These are phyloP conservation scores for Pampus argenteus DNA, from an alignment of 2,797 vertebrate genomes.

Conservation along the genomic window DNA sequence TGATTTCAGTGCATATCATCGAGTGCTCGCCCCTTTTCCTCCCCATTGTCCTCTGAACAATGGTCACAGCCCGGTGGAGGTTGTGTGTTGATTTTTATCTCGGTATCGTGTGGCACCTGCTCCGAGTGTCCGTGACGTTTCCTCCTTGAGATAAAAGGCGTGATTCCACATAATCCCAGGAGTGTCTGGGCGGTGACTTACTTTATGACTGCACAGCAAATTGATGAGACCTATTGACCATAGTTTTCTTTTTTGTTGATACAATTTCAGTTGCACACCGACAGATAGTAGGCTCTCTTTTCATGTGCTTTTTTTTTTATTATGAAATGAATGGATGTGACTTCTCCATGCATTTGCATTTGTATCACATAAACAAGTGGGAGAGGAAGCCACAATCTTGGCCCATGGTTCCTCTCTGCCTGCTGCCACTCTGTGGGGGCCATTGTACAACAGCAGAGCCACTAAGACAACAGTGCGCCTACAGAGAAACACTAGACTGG, in stretches of 20 bases:
- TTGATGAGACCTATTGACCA: conserved; percentile 1
- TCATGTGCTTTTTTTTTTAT: neutral
- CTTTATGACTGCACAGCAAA: conserved; percentile 3
- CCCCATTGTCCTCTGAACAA: conserved; percentile 69
- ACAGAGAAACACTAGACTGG: conserved; percentile 67
- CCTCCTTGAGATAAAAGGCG: conserved; percentile 56
- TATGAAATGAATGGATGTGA: conserved; percentile 40
- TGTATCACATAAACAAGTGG: conserved; percentile 57
- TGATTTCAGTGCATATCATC: conserved; percentile 43
- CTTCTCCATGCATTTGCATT: conserved; percentile 24
- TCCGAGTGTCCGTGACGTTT: conserved; percentile 44
- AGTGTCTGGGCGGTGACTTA: neutral
- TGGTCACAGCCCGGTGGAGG: conserved; percentile 35
- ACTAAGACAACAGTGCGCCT: conserved; percentile 77
- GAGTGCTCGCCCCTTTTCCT: conserved; percentile 50
- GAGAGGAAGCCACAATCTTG: conserved; percentile 69
- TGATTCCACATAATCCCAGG: conserved; percentile 13
- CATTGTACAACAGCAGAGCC: conserved; percentile 70
- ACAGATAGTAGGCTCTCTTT: neutral
- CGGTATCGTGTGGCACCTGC: conserved; percentile 51
- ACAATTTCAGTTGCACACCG: neutral
- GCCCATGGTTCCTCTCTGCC: conserved; percentile 56
- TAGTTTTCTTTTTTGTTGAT: neutral
- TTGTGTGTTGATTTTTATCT: conserved; percentile 65
- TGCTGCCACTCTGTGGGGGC: conserved; percentile 57